Evolutionary conservation across 2,113 vertebrate genomes (phyloP).

Genomic region (Piaya cayana): DNA sequence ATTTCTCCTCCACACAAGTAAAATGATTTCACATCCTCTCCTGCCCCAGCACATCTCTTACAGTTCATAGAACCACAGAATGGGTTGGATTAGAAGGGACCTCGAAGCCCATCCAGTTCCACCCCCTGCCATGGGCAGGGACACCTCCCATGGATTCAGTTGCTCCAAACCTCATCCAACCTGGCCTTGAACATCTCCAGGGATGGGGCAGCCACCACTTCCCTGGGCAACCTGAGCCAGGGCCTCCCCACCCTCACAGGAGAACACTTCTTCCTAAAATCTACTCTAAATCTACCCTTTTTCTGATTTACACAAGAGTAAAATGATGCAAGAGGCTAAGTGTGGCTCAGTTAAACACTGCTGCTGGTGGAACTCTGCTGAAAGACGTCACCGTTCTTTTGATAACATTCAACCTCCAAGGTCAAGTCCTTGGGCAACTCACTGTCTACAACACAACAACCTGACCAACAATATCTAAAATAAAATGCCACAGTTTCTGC

Average conservation of each 20-base stretch:
- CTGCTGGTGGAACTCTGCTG: not conserved
- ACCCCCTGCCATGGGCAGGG: too few relatives aligned
- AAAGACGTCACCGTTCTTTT: not conserved
- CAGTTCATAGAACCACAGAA: not conserved
- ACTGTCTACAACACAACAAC: not conserved
- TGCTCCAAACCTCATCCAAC: too few relatives aligned
- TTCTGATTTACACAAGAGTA: not conserved
- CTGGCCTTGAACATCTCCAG: too few relatives aligned
- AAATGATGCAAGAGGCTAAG: not conserved
- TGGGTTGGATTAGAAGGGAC: too few relatives aligned
- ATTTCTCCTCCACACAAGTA: not conserved
- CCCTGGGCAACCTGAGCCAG: too few relatives aligned
- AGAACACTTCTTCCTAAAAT: too few relatives aligned
- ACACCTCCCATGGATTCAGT: too few relatives aligned
- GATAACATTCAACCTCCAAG: rapidly evolving
- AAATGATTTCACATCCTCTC: not conserved
- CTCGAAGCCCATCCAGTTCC: too few relatives aligned
- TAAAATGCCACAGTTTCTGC: not conserved
- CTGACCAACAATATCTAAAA: not conserved
- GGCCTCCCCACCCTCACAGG: too few relatives aligned
- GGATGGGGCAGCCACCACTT: too few relatives aligned
- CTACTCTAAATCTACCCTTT: too few relatives aligned
- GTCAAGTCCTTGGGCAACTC: not conserved
- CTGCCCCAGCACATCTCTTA: not conserved
- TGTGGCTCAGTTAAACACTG: not conserved